These are phyloP conservation scores for Ariolimax columbianus DNA, from an alignment of 2,888 invertebrate species.

Conservation along the genomic window DNA sequence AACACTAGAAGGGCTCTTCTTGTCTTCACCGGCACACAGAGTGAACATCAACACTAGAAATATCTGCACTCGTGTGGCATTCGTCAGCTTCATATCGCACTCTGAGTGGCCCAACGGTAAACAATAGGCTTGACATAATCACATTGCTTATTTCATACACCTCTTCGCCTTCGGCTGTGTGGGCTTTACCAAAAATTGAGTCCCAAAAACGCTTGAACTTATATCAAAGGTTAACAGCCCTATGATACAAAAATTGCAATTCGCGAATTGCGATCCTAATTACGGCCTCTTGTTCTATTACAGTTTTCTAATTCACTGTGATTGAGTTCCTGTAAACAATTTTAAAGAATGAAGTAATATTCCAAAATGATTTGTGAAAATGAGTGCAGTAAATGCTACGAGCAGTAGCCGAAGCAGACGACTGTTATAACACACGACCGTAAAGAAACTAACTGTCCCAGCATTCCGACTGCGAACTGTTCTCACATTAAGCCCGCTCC, in stretches of 20 bases:
- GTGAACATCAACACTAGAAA: conserved; percentile 32
- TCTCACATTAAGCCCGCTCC: conserved; percentile 13
- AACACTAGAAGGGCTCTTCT: not conserved
- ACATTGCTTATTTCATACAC: conserved; percentile 19
- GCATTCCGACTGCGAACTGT: conserved; percentile 21
- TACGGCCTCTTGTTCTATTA: not conserved
- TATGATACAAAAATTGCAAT: not conserved
- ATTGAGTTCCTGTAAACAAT: not conserved
- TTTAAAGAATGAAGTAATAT: not conserved
- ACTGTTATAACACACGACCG: not conserved
- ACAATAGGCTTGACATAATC: conserved; percentile 39
- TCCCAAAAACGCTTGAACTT: not conserved
- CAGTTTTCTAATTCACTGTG: not conserved
- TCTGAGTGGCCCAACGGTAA: conserved; percentile 20
- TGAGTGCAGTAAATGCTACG: not conserved
- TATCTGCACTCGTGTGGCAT: conserved; percentile 10
- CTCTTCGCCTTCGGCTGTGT: conserved; percentile 4
- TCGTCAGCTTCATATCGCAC: conserved; percentile 44
- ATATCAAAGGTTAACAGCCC: not conserved
- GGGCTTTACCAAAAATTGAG: not conserved
- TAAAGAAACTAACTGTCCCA: not conserved
- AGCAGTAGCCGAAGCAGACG: not conserved
- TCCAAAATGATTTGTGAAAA: not conserved
- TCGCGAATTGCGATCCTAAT: not conserved
- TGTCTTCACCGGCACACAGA: conserved; percentile 26